Conservation (phyloP, 2,113 vertebrate genomes). For the Stictonetta naevosa region DNA sequence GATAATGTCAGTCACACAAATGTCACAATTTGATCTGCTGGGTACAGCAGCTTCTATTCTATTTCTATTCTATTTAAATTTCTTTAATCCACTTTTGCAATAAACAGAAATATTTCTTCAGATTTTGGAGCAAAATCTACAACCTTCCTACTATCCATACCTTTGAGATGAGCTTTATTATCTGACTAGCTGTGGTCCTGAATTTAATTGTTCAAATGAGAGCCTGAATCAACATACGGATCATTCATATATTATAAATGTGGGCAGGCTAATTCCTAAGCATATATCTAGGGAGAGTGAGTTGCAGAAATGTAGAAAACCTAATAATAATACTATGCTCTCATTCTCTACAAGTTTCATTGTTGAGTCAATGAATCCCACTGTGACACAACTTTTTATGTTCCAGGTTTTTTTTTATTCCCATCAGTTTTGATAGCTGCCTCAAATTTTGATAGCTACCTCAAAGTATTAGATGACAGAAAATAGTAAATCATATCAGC, state of each 20-base stretch:
- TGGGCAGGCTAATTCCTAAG: not conserved
- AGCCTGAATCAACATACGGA: not conserved
- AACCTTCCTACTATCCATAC: not conserved
- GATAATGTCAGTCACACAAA: not conserved
- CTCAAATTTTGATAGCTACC: not conserved
- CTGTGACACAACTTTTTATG: not conserved
- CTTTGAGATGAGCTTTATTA: not conserved
- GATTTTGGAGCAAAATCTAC: not conserved
- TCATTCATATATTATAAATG: not conserved
- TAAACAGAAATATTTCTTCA: not conserved
- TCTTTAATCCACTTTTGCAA: not conserved
- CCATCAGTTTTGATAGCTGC: not conserved
- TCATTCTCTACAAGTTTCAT: not conserved
- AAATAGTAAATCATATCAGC: not conserved
- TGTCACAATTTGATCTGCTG: not conserved
- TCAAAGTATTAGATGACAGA: not conserved
- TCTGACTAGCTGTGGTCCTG: not conserved
- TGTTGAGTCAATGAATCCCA: not conserved
- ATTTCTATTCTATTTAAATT: not conserved
- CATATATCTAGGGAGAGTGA: not conserved
- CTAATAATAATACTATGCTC: not conserved
- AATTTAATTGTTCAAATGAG: not conserved
- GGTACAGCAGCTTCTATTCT: not conserved
- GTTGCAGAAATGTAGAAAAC: not conserved
- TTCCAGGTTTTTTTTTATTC: not conserved